phyloP scores from a whole-genome alignment of 2,888 invertebrate species.

The Heliconius erato region DNA sequence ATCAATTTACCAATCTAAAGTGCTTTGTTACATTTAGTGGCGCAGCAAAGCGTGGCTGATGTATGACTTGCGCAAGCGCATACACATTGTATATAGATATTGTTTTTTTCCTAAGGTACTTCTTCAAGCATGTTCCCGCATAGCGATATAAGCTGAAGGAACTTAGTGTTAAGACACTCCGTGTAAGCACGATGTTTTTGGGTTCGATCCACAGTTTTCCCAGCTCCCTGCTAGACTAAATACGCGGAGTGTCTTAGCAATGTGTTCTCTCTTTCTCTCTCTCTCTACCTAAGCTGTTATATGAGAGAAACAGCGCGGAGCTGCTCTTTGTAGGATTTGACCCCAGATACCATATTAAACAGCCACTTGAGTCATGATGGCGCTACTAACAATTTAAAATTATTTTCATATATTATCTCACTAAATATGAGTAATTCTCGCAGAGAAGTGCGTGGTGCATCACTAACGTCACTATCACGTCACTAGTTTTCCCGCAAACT shows the following conservation, averaged over 20 bases:
- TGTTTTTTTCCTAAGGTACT: not conserved
- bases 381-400: not conserved
- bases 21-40: constrained; percentile 32
- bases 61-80: constrained; percentile 27
- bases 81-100: not conserved
- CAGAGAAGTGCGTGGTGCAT: not conserved
- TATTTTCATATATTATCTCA: not conserved
- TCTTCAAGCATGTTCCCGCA: not conserved
- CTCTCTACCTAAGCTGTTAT: no score
- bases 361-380: not conserved
- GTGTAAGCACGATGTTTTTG: not conserved
- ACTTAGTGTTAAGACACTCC: not conserved
- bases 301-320: no score
- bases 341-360: not conserved
- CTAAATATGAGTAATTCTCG: not conserved
- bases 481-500: constrained; percentile 23
- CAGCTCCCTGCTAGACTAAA: no score
- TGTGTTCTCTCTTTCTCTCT: no score
- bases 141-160: not conserved
- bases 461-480: constrained; percentile 15
- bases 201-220: not conserved
- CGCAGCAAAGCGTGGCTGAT: constrained; percentile 36
- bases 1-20: constrained; percentile 21
- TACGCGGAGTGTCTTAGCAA: no score
- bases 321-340: not conserved